phyloP scores from a whole-genome alignment of 2,113 vertebrate species.

The Lasiurus borealis region DNA sequence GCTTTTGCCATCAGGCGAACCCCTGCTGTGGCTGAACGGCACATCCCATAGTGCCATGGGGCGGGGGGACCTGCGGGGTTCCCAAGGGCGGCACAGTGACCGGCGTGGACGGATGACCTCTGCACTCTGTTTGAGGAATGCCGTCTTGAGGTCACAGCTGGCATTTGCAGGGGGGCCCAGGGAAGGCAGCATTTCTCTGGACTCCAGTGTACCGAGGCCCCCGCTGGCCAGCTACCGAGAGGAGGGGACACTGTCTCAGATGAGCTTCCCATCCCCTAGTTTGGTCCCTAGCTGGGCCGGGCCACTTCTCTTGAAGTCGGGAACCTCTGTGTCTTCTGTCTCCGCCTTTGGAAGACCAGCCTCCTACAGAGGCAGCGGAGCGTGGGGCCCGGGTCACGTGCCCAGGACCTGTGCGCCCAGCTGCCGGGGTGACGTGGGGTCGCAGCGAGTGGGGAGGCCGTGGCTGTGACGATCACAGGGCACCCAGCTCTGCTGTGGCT shows the following conservation, averaged over 20 bases:
- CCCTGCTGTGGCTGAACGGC: background rate
- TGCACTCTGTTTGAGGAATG: background rate
- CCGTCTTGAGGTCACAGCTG: background rate
- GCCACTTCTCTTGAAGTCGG: background rate
- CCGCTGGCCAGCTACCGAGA: accelerated
- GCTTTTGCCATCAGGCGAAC: background rate
- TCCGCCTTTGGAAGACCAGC: background rate
- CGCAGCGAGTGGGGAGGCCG: background rate
- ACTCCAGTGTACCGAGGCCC: accelerated
- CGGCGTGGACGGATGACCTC: too few relatives aligned
- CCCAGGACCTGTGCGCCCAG: background rate
- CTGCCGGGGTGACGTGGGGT: background rate
- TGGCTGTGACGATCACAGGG: background rate
- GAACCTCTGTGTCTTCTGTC: background rate
- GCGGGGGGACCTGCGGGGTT: background rate
- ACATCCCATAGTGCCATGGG: background rate
- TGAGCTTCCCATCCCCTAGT: background rate
- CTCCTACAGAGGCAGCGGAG: background rate
- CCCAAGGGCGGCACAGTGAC: background rate
- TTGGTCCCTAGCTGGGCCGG: background rate
- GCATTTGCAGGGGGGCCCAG: background rate
- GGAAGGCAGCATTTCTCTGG: background rate
- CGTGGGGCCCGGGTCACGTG: accelerated
- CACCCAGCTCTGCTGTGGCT: background rate
- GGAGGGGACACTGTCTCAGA: background rate